Evolutionary conservation across 2,888 invertebrate genomes (phyloP), one percentile per base, ranked within the genome.

Genomic region (Aleiodes alternator): DNA sequence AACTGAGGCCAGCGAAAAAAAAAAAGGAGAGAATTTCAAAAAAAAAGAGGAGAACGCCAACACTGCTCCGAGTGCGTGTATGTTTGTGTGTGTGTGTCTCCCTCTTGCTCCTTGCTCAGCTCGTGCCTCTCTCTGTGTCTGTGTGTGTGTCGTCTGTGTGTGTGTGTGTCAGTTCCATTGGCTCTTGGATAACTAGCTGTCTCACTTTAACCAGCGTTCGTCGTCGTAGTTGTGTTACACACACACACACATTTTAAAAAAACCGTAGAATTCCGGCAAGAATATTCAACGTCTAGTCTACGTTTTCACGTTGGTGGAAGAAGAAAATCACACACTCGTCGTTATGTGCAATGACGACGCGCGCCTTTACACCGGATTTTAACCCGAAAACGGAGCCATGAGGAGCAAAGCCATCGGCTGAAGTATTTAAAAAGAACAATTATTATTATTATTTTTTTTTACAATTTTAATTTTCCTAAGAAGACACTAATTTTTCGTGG

Each of bases 311-410:
- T 31, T 34, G 12, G 64, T 64, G 64, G 23, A 23, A 23, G 23
- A 23, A 23, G 2, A 23, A 23, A 64, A 64, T 48, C 23, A 64
- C 64, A 71, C 57, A 59, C 31, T 73, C 78, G 80, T 81, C 79
- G 78, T 76, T 79, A 76, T 79, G 80, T 79, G 80, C 80, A 80
- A 85, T 84, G 85, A 83, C 84, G 84, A 82, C 83, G 85, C 81
- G 80, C 79, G 80, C 80, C 81, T 82, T 81, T 80, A 80, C 80
- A 80, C 81, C 82, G 81, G 81, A 82, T 80, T 79, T 80, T 79
- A 82, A 81, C 82, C 81, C 81, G 80, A 83, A 79, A 80, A 81
- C 78, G 78, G 82, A 83, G 81, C 84, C 83, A 85, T 84, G 84
- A 82, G 81, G 81, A 81, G 80, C 81, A 80, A 82, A 81, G 82